A percentile compares a stretch with the other conserved stretches of the same genome.
These are phyloP conservation scores for Ceraclea dissimilis DNA, from an alignment of 2,888 invertebrate species.

Conservation along the genomic window DNA sequence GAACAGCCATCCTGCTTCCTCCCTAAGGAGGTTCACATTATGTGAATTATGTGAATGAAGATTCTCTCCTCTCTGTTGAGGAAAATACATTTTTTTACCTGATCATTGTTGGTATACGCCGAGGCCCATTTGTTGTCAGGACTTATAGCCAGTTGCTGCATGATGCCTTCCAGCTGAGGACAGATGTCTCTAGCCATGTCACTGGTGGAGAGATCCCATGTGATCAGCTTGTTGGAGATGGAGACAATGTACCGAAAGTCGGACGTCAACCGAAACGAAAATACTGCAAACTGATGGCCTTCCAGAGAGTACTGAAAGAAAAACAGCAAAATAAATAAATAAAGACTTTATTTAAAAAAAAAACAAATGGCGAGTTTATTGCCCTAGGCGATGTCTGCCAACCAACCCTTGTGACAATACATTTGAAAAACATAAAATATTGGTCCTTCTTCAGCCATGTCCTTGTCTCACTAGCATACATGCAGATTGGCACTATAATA, in stretches of 20 bases:
- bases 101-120: constrained; percentile 93
- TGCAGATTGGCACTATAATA: too few species aligned
- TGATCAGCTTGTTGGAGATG: constrained; percentile 93
- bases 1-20: too few species aligned
- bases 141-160: constrained; percentile 87
- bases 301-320: constrained; percentile 79
- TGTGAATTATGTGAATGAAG: too few species aligned
- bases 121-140: constrained; percentile 95
- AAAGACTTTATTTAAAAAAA: not conserved
- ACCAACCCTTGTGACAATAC: too few species aligned
- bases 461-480: too few species aligned
- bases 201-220: constrained; percentile 94
- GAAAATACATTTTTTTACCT: constrained; percentile 50
- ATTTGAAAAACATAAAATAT: too few species aligned
- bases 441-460: too few species aligned
- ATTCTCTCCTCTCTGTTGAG: too few species aligned
- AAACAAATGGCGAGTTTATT: too few species aligned
- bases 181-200: constrained; percentile 90
- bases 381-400: too few species aligned
- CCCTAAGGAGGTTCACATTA: too few species aligned
- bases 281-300: constrained; percentile 97
- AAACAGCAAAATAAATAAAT: not conserved
- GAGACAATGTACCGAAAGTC: constrained; percentile 91
- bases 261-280: constrained; percentile 82
- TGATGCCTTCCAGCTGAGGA: constrained; percentile 88